Evolutionary conservation across 2,113 vertebrate species (phyloP).

Genomic region (Cromileptes altivelis): DNA sequence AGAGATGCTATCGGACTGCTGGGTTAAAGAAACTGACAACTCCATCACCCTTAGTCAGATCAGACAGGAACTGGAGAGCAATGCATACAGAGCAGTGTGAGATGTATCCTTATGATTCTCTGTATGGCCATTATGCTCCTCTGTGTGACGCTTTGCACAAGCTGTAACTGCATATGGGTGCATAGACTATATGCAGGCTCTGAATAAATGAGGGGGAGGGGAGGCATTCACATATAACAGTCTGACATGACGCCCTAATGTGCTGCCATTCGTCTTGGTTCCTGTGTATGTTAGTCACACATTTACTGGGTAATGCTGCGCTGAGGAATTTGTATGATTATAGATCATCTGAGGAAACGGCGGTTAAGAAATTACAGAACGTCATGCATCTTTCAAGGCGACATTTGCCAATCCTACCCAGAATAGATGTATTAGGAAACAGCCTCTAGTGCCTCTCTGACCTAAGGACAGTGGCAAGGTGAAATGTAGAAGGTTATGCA

Average conservation of each 20-base stretch:
- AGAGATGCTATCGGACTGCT: slow-evolving; percentile 50
- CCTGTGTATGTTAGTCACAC: background rate
- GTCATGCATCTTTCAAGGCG: background rate
- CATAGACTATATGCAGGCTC: slow-evolving; percentile 1
- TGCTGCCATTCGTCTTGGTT: slow-evolving; percentile 1
- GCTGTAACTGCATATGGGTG: slow-evolving; percentile 3
- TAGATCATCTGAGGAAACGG: background rate
- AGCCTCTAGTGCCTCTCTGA: slow-evolving; percentile 29
- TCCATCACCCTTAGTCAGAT: slow-evolving; percentile 48
- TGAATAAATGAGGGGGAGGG: slow-evolving; percentile 7
- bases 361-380: background rate
- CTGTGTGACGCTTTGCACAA: background rate
- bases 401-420: background rate
- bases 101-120: slow-evolving; percentile 17
- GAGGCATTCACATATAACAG: background rate
- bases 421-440: background rate
- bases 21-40: slow-evolving; percentile 59
- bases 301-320: background rate
- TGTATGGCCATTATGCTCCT: slow-evolving; percentile 13
- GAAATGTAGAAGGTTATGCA: slow-evolving; percentile 47
- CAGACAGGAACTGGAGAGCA: slow-evolving; percentile 8
- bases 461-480: slow-evolving; percentile 50
- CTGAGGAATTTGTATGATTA: background rate
- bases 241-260: background rate
- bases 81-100: slow-evolving; percentile 23